Conservation (phyloP, 2,797 vertebrate genomes). For the Graptemys geographica region DNA sequence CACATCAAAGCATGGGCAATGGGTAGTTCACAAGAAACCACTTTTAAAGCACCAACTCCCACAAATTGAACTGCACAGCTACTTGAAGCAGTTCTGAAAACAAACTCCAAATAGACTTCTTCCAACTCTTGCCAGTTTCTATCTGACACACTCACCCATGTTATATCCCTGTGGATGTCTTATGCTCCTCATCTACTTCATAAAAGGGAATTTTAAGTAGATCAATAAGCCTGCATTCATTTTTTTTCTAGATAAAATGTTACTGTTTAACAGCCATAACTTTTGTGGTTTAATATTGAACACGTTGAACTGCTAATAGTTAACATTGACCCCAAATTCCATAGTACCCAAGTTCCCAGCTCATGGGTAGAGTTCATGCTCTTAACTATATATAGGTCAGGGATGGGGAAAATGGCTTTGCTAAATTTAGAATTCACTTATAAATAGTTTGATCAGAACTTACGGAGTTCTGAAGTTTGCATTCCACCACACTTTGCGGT, state of each 20-base stretch:
- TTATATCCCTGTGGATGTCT: neutral
- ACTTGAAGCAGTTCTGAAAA: neutral
- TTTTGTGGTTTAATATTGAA: neutral
- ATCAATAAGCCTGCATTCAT: neutral
- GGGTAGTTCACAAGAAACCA: neutral
- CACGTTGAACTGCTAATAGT: neutral
- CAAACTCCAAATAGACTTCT: neutral
- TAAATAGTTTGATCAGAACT: neutral
- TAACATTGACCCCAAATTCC: neutral
- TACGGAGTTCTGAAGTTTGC: accelerated
- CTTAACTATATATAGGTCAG: accelerated
- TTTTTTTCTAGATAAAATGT: neutral
- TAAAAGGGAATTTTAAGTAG: neutral
- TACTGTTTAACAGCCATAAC: neutral
- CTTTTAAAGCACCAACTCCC: neutral
- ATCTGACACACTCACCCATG: neutral
- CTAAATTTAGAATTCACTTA: accelerated
- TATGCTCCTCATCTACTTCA: neutral
- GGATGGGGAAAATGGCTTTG: neutral
- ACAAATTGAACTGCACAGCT: neutral
- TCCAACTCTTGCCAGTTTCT: neutral
- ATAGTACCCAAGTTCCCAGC: neutral
- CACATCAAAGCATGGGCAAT: neutral
- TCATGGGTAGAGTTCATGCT: neutral
- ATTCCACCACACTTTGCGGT: neutral